A percentile compares a stretch with the other conserved stretches of the same genome.
phyloP scores from a whole-genome alignment of 2,797 vertebrate genomes.

The Alca torda region DNA sequence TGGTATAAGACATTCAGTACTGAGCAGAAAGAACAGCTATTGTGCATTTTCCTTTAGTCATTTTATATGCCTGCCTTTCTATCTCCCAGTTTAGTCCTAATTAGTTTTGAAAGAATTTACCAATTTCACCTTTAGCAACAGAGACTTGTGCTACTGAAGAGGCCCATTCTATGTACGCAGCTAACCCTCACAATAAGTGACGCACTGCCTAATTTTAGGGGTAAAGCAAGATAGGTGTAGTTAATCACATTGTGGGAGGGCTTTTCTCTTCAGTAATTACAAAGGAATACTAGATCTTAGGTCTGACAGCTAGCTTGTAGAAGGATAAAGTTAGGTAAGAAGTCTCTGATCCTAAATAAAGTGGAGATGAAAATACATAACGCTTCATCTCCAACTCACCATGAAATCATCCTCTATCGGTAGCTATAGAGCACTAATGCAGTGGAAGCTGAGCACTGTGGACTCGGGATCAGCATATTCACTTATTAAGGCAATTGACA shows the following conservation, averaged over 20 bases:
- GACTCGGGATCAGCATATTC: neutral
- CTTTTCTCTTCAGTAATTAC: neutral
- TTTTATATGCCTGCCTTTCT: neutral
- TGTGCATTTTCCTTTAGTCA: neutral
- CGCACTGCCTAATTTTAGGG: neutral
- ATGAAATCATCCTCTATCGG: neutral
- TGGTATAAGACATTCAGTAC: neutral
- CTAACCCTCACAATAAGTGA: neutral
- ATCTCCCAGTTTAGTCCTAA: neutral
- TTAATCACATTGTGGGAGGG: neutral
- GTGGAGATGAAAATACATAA: neutral
- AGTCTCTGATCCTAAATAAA: neutral
- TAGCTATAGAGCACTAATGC: neutral
- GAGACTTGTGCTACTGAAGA: neutral
- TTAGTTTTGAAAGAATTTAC: neutral
- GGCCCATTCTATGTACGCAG: neutral
- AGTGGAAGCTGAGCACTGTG: neutral
- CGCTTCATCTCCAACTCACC: neutral
- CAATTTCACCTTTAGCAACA: neutral
- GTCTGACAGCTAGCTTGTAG: neutral
- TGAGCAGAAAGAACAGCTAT: neutral
- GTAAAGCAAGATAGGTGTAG: neutral
- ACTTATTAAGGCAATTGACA: neutral
- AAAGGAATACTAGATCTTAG: neutral
- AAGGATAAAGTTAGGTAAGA: neutral